phyloP scores from a whole-genome alignment of 1,140 invertebrate species.

The Sinella curviseta region DNA sequence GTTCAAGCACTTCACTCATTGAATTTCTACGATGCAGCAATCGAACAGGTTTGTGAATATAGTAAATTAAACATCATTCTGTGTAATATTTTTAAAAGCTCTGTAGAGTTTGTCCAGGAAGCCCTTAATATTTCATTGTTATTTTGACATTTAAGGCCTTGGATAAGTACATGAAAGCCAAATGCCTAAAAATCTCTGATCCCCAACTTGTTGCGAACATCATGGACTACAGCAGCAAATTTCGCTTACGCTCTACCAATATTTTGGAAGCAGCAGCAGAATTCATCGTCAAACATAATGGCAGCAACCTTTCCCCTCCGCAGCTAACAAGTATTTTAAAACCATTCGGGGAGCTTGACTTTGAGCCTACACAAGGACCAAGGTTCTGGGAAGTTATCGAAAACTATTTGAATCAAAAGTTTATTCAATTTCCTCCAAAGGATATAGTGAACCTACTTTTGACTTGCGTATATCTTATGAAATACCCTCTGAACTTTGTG shows the following conservation, averaged over 20 bases:
- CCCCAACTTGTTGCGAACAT: constrained; percentile 62
- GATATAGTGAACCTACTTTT: constrained; percentile 65
- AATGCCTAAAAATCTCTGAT: constrained; percentile 57
- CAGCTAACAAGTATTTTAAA: constrained; percentile 63
- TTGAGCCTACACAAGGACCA: constrained; percentile 57
- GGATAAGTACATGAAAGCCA: constrained; percentile 63
- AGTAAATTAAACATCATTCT: background rate
- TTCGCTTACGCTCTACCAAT: constrained; percentile 60
- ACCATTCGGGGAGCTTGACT: constrained; percentile 66
- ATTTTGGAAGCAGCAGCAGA: constrained; percentile 63
- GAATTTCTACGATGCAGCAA: constrained; percentile 60
- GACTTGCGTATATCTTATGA: constrained; percentile 66
- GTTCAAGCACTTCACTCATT: constrained; percentile 61
- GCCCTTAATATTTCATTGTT: background rate
- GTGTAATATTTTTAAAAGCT: background rate
- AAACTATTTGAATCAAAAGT: constrained; percentile 61
- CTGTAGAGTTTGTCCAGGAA: too few relatives aligned
- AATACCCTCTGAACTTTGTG: constrained; percentile 66
- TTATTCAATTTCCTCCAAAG: constrained; percentile 63
- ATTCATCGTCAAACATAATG: constrained; percentile 61
- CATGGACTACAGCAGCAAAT: constrained; percentile 65
- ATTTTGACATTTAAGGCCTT: constrained; percentile 55
- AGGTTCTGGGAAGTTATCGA: constrained; percentile 66
- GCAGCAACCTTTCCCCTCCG: constrained; percentile 57
- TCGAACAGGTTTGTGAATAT: constrained; percentile 54